These are phyloP conservation scores for Andricus curvator DNA, from an alignment of 2,888 invertebrate species.

Conservation along the genomic window DNA sequence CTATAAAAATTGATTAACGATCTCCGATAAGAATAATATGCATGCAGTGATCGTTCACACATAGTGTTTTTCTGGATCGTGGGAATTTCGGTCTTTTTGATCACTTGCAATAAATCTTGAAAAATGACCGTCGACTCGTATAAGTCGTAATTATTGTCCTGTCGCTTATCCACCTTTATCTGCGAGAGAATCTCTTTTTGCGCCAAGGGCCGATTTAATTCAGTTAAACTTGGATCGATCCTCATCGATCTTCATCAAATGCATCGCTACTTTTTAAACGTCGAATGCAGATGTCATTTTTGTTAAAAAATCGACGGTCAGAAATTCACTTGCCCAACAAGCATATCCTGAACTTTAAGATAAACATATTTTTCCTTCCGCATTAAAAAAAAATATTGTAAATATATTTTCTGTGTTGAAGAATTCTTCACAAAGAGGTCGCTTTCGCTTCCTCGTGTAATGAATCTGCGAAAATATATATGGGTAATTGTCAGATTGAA, in stretches of 20 bases:
- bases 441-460: no score
- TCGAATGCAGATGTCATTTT: conserved; percentile 8
- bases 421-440: neutral
- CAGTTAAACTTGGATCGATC: conserved; percentile 18
- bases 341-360: neutral
- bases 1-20: conserved; percentile 9
- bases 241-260: conserved; percentile 10
- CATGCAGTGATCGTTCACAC: conserved; percentile 5
- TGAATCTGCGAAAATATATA: no score
- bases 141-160: conserved; percentile 26
- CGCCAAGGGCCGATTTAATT: conserved; percentile 22
- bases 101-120: conserved; percentile 21
- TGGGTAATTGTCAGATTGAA: no score
- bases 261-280: neutral
- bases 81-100: conserved; percentile 19
- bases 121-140: conserved; percentile 7
- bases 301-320: neutral
- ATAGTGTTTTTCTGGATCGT: conserved; percentile 20
- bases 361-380: neutral
- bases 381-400: neutral
- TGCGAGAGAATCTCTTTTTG: conserved; percentile 24
- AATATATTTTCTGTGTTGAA: neutral
- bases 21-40: conserved; percentile 3
- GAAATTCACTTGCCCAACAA: neutral
- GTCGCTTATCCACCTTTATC: conserved; percentile 23